A percentile compares a stretch with the other conserved stretches of the same genome.
Conservation (phyloP, 2,113 vertebrate genomes). For the Psephotus haematonotus region DNA sequence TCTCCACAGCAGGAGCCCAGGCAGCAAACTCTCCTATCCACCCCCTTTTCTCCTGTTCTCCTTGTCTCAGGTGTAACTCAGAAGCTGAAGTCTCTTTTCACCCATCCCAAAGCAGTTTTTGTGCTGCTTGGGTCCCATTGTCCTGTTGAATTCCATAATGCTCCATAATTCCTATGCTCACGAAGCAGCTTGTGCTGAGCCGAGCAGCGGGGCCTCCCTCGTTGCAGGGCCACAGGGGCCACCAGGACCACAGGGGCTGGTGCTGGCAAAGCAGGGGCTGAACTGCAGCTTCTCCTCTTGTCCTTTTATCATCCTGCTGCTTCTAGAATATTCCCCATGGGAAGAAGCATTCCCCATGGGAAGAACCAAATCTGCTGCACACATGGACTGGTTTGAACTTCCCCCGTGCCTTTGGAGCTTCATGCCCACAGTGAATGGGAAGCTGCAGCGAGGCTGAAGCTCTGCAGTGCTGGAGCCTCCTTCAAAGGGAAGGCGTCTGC, state of each 20-base stretch:
- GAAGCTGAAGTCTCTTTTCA: background rate
- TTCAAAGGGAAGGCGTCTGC: slow-evolving; percentile 34
- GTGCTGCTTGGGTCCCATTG: background rate
- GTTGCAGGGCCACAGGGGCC: background rate
- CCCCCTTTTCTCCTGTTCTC: background rate
- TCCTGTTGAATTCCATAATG: background rate
- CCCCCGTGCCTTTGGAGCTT: background rate
- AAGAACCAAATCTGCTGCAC: background rate
- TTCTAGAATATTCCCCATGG: background rate
- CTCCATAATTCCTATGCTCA: background rate
- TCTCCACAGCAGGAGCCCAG: slow-evolving; percentile 54
- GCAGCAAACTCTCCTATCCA: background rate
- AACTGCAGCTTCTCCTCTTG: background rate
- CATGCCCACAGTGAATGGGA: background rate
- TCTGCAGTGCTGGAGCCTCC: background rate
- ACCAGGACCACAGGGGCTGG: background rate
- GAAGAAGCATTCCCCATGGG: background rate
- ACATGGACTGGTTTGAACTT: background rate
- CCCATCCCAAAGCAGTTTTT: background rate
- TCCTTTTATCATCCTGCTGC: background rate
- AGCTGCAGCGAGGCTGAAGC: background rate
- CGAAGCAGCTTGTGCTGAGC: background rate
- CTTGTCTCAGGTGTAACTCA: background rate
- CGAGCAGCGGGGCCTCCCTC: too few relatives aligned
- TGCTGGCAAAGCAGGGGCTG: background rate